phyloP scores from a whole-genome alignment of 2,888 invertebrate species.

The Busseola fusca region DNA sequence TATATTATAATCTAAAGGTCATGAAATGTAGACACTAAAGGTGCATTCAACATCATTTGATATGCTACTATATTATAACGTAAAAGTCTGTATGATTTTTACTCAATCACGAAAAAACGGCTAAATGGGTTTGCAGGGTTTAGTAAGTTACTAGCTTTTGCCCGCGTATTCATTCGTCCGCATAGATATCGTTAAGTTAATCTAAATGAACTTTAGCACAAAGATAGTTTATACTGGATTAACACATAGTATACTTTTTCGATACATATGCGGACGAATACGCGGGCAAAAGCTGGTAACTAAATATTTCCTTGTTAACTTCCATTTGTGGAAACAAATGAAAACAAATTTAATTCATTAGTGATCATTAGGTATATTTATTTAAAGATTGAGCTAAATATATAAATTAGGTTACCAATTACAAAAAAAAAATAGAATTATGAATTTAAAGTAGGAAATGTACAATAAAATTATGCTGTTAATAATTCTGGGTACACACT shows the following conservation, averaged over 20 bases:
- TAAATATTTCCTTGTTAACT: not conserved
- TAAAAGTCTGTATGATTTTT: too few species aligned
- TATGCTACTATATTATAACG: too few species aligned
- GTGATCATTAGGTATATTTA: conserved; percentile 63
- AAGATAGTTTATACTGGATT: too few species aligned
- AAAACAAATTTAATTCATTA: conserved; percentile 47
- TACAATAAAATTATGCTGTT: conserved; percentile 49
- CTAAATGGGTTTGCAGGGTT: too few species aligned
- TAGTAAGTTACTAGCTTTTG: too few species aligned
- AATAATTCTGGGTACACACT: conserved; percentile 24
- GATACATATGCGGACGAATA: not conserved
- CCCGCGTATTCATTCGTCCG: too few species aligned
- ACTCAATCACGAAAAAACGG: too few species aligned
- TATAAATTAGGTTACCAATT: conserved; percentile 55
- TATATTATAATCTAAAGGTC: too few species aligned
- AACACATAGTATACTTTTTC: not conserved
- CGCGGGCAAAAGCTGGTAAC: not conserved
- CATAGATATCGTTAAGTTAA: too few species aligned
- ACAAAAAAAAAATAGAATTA: conserved; percentile 46
- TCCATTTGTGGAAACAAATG: not conserved
- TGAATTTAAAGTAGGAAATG: conserved; percentile 23
- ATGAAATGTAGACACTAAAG: too few species aligned
- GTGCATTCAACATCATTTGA: too few species aligned
- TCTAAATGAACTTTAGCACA: too few species aligned
- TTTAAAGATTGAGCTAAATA: conserved; percentile 65